These are phyloP conservation scores for Caenorhabditis zanzibari DNA, from an alignment of 2,888 invertebrate genomes.

Conservation along the genomic window DNA sequence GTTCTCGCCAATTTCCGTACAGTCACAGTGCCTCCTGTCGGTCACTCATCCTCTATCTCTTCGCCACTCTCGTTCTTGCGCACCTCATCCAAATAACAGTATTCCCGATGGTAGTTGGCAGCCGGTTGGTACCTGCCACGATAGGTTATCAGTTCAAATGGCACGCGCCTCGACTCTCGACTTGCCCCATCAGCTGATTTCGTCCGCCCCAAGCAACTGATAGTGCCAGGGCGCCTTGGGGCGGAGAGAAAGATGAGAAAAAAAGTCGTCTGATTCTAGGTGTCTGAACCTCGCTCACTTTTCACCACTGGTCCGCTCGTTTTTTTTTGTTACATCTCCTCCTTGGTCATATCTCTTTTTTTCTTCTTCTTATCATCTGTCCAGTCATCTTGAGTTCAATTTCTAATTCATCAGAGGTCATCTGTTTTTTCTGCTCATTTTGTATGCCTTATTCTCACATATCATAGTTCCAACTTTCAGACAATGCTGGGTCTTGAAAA, in stretches of 20 bases:
- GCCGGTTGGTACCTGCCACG: slow-evolving; percentile 69
- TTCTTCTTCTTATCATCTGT: slow-evolving; percentile 45
- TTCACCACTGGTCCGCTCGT: slow-evolving; percentile 40
- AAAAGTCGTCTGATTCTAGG: slow-evolving; percentile 64
- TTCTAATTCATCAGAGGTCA: slow-evolving; percentile 48
- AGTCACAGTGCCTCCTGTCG: slow-evolving; percentile 54
- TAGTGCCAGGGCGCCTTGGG: slow-evolving; percentile 55
- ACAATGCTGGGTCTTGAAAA: slow-evolving; percentile 72
- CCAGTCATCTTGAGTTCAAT: slow-evolving; percentile 48
- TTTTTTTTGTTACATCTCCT: slow-evolving; percentile 51
- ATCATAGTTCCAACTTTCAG: slow-evolving; percentile 24
- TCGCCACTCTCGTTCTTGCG: slow-evolving; percentile 60
- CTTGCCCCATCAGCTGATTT: slow-evolving; percentile 66
- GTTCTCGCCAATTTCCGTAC: slow-evolving; percentile 53
- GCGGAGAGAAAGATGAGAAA: slow-evolving; percentile 65
- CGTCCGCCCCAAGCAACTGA: slow-evolving; percentile 60
- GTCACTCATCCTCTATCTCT: slow-evolving; percentile 64
- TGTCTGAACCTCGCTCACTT: slow-evolving; percentile 62
- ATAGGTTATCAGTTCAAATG: slow-evolving; percentile 69
- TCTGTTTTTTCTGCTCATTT: slow-evolving; percentile 15
- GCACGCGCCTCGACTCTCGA: slow-evolving; percentile 67
- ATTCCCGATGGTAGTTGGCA: slow-evolving; percentile 50
- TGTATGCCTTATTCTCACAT: not conserved
- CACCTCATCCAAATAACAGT: slow-evolving; percentile 61
- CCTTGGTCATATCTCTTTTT: slow-evolving; percentile 40